Conservation (phyloP, 2,888 invertebrate genomes). For the Dugesia japonica region DNA sequence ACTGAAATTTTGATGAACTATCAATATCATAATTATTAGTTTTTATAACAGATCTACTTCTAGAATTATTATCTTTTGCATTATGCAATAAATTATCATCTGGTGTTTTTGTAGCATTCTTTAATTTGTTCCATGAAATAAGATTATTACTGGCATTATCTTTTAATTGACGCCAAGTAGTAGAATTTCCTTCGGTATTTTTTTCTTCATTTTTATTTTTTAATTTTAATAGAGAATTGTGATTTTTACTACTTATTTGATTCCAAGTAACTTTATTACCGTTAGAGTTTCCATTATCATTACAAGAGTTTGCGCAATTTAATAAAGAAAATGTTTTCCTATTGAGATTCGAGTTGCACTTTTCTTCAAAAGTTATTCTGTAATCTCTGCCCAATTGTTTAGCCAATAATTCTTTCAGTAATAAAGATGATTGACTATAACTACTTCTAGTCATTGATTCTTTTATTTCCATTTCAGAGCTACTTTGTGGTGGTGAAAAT, state of each 20-base stretch:
- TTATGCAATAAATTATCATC: neutral
- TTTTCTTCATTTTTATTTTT: neutral
- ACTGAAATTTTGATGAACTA: neutral
- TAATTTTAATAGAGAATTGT: neutral
- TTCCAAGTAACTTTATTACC: neutral
- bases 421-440: neutral
- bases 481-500: neutral
- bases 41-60: neutral
- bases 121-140: slow-evolving; percentile 28
- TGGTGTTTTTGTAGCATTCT: neutral
- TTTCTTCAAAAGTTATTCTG: slow-evolving; percentile 9
- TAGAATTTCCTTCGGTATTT: neutral
- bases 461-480: neutral
- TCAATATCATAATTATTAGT: neutral
- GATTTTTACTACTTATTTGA: neutral
- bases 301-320: neutral
- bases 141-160: slow-evolving; percentile 25
- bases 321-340: neutral
- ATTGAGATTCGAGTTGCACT: neutral
- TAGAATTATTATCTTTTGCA: neutral
- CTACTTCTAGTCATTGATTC: neutral
- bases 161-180: slow-evolving; percentile 31
- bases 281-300: neutral
- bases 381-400: neutral
- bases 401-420: neutral